Evolutionary conservation across 2,113 vertebrate genomes (phyloP), one percentile per base, ranked within the genome.

Genomic region (Scomber colias): DNA sequence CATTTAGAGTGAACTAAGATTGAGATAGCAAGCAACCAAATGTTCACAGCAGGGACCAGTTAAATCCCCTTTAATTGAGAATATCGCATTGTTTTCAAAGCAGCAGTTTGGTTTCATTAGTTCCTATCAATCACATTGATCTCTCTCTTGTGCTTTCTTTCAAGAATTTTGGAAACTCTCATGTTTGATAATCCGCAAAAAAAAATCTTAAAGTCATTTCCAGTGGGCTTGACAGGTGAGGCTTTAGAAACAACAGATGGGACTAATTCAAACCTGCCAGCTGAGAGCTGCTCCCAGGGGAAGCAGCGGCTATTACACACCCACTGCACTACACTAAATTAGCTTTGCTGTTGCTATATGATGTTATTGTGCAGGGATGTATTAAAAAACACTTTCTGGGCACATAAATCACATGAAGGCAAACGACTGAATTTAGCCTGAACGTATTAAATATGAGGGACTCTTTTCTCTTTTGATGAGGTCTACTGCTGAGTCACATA

Each of bases 241-340:
- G 51, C 75, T 69, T 68, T 31, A 59, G 30, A 15, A 61, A 61
- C 62, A 57, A 54, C 50, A 73, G 49, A 61, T 60, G 27, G 61
- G 53, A 61, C 40, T 48, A 40, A 83, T 72, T 72, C 67, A 71
- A 6, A 71, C 40, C 40, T 74, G 59, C 49, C 31, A 19, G 13
- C 40, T 48, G 49, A 44, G 69, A 76, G 66, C 31, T 44, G 24
- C 48, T 57, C 19, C 35, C 15, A 7, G 1, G 54, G 16, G 64
- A 55, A 27, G 10, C 30, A 8, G 54, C 8, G 5, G 21, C 54
- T 44, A 61, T 40, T 73, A 59, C 48, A 56, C 64, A 21, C 15
- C 21, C 21, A 60, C 49, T 35, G 21, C 11, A n/a, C 24, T 30
- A 14, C 30, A 50, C 50, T 48, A 60, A 50, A 83, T 69, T 0